Evolutionary conservation across 2,888 invertebrate species (phyloP), one percentile per base, ranked within the genome.

Genomic region (Orthonevra nobilis): DNA sequence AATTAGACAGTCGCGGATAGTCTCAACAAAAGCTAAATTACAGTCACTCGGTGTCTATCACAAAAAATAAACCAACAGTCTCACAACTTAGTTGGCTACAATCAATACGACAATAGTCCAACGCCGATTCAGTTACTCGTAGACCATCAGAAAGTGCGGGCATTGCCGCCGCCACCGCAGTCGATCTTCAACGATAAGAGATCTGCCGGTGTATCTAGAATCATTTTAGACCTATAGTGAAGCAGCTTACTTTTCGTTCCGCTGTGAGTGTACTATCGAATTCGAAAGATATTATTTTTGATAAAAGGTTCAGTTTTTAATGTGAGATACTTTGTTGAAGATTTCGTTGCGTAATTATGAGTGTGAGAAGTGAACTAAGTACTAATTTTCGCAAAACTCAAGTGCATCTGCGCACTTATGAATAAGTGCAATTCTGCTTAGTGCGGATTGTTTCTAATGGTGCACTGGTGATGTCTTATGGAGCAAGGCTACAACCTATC

Each of bases 401-500:
- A 40, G 50, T n/a, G 56, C 30, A 54, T 30, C 46, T 26, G 44
- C 20, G 44, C 44, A 28, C 36, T 50, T 9, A 23, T 10, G 34
- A 46, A 0, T 23, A 26, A 12, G 23, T 26, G 20, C 23, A 23
- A 23, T 42, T 40, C 30, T 19, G 20, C 14, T 70, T 44, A 26
- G 34, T 61, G 26, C 52, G 38, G 23, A n/a, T n/a, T n/a, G n/a
- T n/a, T n/a, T n/a, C n/a, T n/a, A n/a, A n/a, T n/a, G n/a, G n/a
- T n/a, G n/a, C n/a, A n/a, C n/a, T 3, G 9, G 38, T 28, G 17
- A 34, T 46, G 20, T 58, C 26, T 48, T 19, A 23, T 63, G 14
- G 75, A 69, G 63, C 63, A 63, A 58, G 61, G 63, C 32, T 56
- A 19, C 56, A 69, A 64, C 69, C 63, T 75, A 46, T 42, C 48